These are phyloP conservation scores for Odontophorus gujanensis DNA, from an alignment of 2,113 vertebrate species.

Conservation along the genomic window DNA sequence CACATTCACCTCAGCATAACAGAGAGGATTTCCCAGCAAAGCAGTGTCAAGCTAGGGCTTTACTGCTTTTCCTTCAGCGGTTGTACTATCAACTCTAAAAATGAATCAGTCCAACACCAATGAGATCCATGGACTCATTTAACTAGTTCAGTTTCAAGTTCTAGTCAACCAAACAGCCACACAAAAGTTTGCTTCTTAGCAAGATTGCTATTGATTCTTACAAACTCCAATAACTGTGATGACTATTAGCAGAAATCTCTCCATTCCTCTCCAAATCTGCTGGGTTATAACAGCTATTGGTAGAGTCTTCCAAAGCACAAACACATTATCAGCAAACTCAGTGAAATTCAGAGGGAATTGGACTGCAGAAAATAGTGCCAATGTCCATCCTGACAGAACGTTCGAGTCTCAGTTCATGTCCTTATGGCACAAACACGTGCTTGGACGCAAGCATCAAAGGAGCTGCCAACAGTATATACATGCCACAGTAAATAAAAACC, in stretches of 20 bases:
- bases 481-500: neutral
- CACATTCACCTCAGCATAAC: neutral
- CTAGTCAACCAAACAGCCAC: fast-evolving
- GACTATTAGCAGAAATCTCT: neutral
- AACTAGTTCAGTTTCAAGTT: neutral
- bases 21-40: neutral
- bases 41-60: neutral
- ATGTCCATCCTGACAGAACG: fast-evolving
- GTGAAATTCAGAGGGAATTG: neutral
- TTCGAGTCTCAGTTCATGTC: fast-evolving
- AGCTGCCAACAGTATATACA: neutral
- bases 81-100: neutral
- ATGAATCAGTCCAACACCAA: neutral
- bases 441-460: neutral
- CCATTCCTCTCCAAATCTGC: neutral
- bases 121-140: neutral
- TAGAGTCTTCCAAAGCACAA: neutral
- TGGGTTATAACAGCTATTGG: neutral
- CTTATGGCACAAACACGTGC: fast-evolving
- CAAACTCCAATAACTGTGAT: neutral
- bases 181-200: neutral
- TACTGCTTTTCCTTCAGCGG: neutral
- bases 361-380: neutral
- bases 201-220: neutral
- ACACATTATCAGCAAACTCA: neutral